Base-by-base conservation (phyloP, 35 echinoderm and acorn worm genomes). In the Acanthaster planci region DNA sequence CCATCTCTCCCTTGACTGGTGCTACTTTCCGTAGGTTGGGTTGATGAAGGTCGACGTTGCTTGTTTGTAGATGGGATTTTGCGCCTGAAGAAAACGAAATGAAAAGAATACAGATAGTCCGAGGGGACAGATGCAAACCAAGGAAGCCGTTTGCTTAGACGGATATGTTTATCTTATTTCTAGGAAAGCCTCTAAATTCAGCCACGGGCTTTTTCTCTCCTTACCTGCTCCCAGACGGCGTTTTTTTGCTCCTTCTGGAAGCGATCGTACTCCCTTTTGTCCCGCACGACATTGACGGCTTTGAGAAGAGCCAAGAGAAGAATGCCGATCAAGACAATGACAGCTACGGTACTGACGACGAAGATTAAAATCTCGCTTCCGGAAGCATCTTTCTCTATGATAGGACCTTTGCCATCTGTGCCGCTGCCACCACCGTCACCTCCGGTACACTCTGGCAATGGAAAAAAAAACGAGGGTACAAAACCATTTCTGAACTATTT, bases 21-120 rank as follows among this genome's bases (percentile, higher is more conserved):
- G 53, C 56, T 87, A 87, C 57, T 87, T 87, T 50, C 85, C 77
- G 37, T 83, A 90, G 37, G 76, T 82, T 76, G 87, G 87, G 38
- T 90, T 90, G 50, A 83, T 76, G 68, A 76, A 90, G 22, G 87
- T 90, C 39, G 80, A 84, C 21, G 87, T 90, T 18, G 87, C 44
- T 54, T 55, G 54, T 29, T 84, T 90, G 87, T 83, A 90, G 40
- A 90, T 82, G 36, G 87, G 87, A 77, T 90, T 90, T 47, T 82
- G 53, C 14, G 56, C 80, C 87, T 90, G 68, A 42, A 82, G 17
- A 68, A 67, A 88, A 79, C 2, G 27, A 27, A 86, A 7, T 12
- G 40, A 23, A 50, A 36, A 85, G 44, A 18, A 26, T 21, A n/a
- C 27, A 57, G 3, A 4, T 23, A 81, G 52, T 6, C 44, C 7